Evolutionary conservation across 2,113 vertebrate genomes (phyloP).

Genomic region (Mungos mungo): DNA sequence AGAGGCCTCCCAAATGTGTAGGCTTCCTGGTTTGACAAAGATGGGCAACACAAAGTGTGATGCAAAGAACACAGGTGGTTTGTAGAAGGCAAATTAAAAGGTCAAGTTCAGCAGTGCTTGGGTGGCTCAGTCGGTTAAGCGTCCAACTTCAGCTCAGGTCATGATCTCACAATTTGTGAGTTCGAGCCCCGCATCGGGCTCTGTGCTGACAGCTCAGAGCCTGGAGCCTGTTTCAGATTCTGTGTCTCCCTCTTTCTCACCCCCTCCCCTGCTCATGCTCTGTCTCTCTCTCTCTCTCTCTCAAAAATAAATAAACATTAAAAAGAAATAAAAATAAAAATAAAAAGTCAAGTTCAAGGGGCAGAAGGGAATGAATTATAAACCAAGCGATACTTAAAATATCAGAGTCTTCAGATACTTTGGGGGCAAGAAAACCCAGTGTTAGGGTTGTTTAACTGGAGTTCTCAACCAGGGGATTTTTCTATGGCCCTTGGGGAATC

Average conservation of each 20-base stretch:
- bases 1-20: conserved; percentile 74
- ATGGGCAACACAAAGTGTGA: conserved; percentile 63
- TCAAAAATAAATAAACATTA: too few species aligned
- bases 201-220: too few species aligned
- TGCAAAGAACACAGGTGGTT: conserved; percentile 57
- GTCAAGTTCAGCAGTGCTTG: conserved; percentile 19
- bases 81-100: conserved; percentile 68
- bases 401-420: neutral
- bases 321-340: too few species aligned
- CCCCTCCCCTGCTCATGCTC: too few species aligned
- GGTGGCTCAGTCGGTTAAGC: too few species aligned
- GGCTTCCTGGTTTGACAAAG: conserved; percentile 61
- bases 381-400: neutral
- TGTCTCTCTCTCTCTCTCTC: too few species aligned
- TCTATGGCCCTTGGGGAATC: neutral
- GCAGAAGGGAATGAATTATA: conserved; percentile 57
- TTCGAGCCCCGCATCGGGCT: too few species aligned
- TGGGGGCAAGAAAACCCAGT: neutral
- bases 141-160: too few species aligned
- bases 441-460: neutral
- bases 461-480: neutral
- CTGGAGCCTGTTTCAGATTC: too few species aligned
- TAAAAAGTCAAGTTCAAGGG: conserved; percentile 62
- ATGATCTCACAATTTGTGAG: too few species aligned
- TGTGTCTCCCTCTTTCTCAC: too few species aligned